Evolutionary conservation across 2,888 invertebrate genomes (phyloP), one percentile per base, ranked within the genome.

Genomic region (Neoaliturus tenellus): DNA sequence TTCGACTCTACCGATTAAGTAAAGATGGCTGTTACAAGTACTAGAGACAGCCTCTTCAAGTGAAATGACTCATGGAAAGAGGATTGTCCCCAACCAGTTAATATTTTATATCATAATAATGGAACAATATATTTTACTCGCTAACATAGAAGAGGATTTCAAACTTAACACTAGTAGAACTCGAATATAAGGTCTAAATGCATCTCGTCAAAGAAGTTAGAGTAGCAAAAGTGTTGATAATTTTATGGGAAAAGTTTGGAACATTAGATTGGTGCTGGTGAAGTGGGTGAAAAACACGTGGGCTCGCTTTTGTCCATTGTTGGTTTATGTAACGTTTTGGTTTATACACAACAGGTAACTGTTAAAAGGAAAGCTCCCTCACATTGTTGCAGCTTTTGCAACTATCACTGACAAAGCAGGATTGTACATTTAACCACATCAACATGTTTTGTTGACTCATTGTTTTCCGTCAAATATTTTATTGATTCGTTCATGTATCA

Each of bases 381-480:
- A 62, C 62, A 6, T 28, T 62, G 5, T 62, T 28, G 62, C 31
- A 62, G 62, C 62, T 62, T 62, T 62, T n/a, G n/a, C n/a, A n/a
- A n/a, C 62, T 20, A 28, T 28, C 31, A 62, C 23, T 4, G n/a
- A 51, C 23, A 20, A 20, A 51, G n/a, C 17, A 51, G 5, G 23
- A 51, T 51, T 51, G 51, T 51, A 51, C 23, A 23, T 51, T 51
- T 23, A 2, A 23, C 23, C 4, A 51, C 5, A 6, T 55, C 55
- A 55, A 25, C 20, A 55, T 23, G 62, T 23, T 51, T 51, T 62
- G 31, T 62, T 25, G 62, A 14, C 5, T 28, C 28, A 23, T 51
- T 10, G 62, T 31, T 62, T 62, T 62, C 28, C 20, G 58, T 83
- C 55, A n/a, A 83, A 80, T 83, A 25, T 80, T 80, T 55, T 23